A percentile compares a stretch with the other conserved stretches of the same genome.
These are phyloP conservation scores for Gryon sp. DNA, from an alignment of 1,140 invertebrate species.

Conservation along the genomic window DNA sequence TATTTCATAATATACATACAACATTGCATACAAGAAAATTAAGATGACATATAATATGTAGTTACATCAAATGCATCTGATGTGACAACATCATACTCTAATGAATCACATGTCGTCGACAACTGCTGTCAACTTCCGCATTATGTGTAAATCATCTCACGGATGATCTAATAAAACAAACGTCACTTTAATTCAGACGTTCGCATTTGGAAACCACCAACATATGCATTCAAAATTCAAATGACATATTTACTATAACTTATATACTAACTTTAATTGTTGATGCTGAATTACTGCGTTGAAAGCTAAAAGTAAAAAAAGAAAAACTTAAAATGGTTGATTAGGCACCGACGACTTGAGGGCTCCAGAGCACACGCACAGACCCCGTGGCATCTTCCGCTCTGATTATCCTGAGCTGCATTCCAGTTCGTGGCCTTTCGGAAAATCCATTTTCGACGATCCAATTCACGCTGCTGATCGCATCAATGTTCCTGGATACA, in stretches of 20 bases:
- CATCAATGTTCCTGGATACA: conserved; percentile 91
- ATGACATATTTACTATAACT: too few species aligned
- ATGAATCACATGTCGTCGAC: conserved; percentile 5
- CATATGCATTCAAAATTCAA: background rate
- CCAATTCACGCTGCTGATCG: conserved; percentile 88
- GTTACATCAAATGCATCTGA: too few species aligned
- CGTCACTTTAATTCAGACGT: background rate
- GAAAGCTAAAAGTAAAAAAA: background rate
- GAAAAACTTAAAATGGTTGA: conserved; percentile 44
- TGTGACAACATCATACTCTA: conserved; percentile 7
- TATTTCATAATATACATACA: too few species aligned
- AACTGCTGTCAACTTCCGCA: conserved; percentile 16
- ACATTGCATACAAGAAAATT: too few species aligned
- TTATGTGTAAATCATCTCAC: conserved; percentile 6
- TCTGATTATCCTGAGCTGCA: conserved; percentile 83
- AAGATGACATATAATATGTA: too few species aligned
- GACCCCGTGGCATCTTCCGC: conserved; percentile 85
- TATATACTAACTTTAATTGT: too few species aligned
- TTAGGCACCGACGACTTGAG: conserved; percentile 93
- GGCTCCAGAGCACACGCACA: conserved; percentile 87
- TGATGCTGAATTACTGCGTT: too few species aligned
- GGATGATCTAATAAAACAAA: conserved; percentile 29
- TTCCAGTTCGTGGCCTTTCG: conserved; percentile 84
- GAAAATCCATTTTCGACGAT: conserved; percentile 92
- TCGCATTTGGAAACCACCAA: background rate